phyloP scores from a whole-genome alignment of 2,888 invertebrate genomes.

The Drosophila melanosoma region DNA sequence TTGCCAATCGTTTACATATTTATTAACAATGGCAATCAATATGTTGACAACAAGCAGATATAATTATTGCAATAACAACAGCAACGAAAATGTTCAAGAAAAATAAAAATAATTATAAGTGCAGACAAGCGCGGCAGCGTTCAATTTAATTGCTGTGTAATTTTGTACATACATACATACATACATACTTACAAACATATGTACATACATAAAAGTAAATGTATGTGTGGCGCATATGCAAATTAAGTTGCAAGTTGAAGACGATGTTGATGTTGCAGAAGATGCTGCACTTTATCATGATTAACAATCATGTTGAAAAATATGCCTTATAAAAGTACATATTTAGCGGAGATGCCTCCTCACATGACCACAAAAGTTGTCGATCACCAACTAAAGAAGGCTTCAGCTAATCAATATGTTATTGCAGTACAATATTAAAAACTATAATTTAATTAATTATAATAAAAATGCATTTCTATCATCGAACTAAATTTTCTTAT shows the following conservation, averaged over 20 bases:
- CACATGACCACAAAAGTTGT: not conserved
- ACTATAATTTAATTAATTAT: not conserved
- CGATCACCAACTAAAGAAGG: not conserved
- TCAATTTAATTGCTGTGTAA: constrained; percentile 43
- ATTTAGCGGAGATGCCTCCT: not conserved
- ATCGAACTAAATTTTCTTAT: not conserved
- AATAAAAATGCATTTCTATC: no score
- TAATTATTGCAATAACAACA: constrained; percentile 59
- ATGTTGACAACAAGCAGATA: constrained; percentile 65
- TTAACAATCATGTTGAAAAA: constrained; percentile 24
- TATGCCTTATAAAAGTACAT: not conserved
- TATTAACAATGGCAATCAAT: constrained; percentile 60
- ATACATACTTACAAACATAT: not conserved
- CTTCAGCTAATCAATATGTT: not conserved
- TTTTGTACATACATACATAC: not conserved
- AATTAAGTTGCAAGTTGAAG: constrained; percentile 32
- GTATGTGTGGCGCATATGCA: constrained; percentile 22
- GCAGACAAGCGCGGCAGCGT: constrained; percentile 13
- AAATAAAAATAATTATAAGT: not conserved
- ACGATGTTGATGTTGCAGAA: constrained; percentile 5
- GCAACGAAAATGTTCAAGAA: constrained; percentile 4
- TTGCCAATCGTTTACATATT: constrained; percentile 42
- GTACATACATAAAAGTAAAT: not conserved
- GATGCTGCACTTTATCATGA: constrained; percentile 9
- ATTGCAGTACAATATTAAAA: not conserved